These are phyloP conservation scores for Erpetoichthys calabaricus DNA, from an alignment of 2,797 vertebrate species.

Conservation along the genomic window DNA sequence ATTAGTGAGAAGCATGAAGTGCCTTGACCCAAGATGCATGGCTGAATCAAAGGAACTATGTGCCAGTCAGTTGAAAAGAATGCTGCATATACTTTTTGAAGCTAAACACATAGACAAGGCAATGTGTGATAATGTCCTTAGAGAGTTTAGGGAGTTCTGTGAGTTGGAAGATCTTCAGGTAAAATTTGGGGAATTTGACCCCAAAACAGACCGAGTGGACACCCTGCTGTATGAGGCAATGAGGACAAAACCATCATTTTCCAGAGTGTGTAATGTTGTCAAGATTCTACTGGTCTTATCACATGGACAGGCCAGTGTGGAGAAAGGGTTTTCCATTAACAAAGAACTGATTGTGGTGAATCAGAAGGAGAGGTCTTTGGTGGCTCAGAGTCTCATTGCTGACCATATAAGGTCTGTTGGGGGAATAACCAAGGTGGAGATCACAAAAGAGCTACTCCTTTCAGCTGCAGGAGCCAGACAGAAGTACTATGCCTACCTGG, in stretches of 20 bases:
- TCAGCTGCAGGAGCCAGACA: conserved; percentile 14
- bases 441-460: conserved; percentile 17
- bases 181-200: no score
- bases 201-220: no score
- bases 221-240: no score
- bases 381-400: conserved; percentile 17
- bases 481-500: conserved; percentile 11
- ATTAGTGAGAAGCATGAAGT: no score
- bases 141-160: no score
- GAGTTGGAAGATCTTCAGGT: no score
- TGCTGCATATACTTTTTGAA: no score
- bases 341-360: conserved; percentile 16
- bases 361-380: conserved; percentile 11
- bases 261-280: conserved; percentile 13
- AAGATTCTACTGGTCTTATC: conserved; percentile 15
- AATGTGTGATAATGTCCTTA: no score
- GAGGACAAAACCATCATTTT: conserved; percentile 1
- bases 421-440: conserved; percentile 12
- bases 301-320: conserved; percentile 15
- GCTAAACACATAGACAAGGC: no score
- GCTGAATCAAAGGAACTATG: no score
- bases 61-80: no score
- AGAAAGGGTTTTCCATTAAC: conserved; percentile 16
- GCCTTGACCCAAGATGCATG: no score
- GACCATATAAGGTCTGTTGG: conserved; percentile 17